A percentile compares a stretch with the other conserved stretches of the same genome.
phyloP scores from a whole-genome alignment of 2,113 vertebrate genomes.

The Caranx ignobilis region DNA sequence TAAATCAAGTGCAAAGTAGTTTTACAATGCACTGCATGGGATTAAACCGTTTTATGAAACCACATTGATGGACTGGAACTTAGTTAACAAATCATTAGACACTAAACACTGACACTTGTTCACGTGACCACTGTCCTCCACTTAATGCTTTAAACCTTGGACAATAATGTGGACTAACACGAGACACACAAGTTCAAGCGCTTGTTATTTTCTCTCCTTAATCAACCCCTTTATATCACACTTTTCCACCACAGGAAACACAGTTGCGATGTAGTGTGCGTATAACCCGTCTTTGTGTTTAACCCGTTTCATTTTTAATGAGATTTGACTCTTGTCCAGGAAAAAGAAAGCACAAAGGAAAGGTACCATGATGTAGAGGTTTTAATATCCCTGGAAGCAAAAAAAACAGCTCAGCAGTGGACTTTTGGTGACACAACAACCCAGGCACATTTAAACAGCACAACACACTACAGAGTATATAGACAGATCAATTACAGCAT shows the following conservation, averaged over 20 bases:
- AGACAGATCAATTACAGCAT: no score
- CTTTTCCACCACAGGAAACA: background rate
- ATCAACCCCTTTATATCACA: background rate
- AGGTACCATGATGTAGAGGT: background rate
- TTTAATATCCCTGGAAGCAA: background rate
- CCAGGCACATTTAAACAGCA: background rate
- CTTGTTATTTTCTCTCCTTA: background rate
- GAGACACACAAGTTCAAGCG: background rate
- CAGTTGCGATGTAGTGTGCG: background rate
- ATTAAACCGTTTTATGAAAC: no score
- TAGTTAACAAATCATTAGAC: background rate
- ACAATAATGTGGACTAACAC: background rate
- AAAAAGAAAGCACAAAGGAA: slow-evolving; percentile 4
- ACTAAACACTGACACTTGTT: background rate
- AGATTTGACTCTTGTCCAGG: slow-evolving; percentile 7
- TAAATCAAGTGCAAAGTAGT: no score
- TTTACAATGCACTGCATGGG: no score
- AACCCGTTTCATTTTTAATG: slow-evolving; percentile 42
- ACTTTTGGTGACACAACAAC: background rate
- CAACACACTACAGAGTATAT: background rate
- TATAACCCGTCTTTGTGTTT: slow-evolving; percentile 7
- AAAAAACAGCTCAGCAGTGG: background rate
- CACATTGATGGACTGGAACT: background rate
- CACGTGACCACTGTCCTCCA: background rate
- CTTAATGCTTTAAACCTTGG: background rate